These are phyloP conservation scores for Isoperla grammatica DNA, from an alignment of 2,888 invertebrate genomes.

Conservation along the genomic window DNA sequence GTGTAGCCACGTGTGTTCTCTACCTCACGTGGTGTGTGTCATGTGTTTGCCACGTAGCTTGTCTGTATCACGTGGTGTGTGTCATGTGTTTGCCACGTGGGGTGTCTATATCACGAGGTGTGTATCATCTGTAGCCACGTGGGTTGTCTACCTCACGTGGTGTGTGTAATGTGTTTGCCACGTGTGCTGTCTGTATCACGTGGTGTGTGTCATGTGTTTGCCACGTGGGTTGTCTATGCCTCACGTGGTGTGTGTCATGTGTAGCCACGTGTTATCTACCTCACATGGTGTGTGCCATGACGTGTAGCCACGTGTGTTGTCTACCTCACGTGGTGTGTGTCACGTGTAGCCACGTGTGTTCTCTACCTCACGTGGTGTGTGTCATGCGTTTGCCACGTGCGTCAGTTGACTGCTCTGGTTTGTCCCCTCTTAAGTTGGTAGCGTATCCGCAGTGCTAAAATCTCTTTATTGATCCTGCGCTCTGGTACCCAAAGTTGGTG, in stretches of 20 bases:
- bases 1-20: background rate
- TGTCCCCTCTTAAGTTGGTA: constrained; percentile 9
- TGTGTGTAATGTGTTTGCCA: too few species aligned
- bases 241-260: too few species aligned
- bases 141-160: background rate
- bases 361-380: background rate
- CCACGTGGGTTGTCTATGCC: too few species aligned
- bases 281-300: too few species aligned
- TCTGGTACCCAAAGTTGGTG: constrained; percentile 4
- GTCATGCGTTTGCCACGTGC: background rate
- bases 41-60: background rate
- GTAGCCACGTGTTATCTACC: too few species aligned
- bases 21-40: background rate
- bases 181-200: too few species aligned
- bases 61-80: too few species aligned
- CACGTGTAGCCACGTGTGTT: background rate
- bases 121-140: too few species aligned
- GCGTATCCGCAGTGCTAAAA: constrained; percentile 15
- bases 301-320: background rate
- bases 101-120: too few species aligned
- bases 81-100: too few species aligned
- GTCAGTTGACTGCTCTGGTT: background rate
- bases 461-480: constrained; percentile 14
- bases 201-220: too few species aligned
- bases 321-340: background rate